phyloP scores from a whole-genome alignment of 2,888 invertebrate genomes.

The Dendrolimus pini region DNA sequence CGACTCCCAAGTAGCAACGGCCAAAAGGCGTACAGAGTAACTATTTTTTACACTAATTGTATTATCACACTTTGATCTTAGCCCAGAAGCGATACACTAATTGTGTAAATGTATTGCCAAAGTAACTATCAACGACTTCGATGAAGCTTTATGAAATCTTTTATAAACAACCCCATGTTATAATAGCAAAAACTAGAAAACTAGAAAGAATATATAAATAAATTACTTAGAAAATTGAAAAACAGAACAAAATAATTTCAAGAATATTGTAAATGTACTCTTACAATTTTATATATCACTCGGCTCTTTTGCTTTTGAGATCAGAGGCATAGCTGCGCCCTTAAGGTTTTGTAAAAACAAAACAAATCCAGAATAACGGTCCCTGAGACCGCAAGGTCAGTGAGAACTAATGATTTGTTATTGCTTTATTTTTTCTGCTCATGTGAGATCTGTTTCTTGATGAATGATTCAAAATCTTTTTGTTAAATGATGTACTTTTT shows the following conservation, averaged over 20 bases:
- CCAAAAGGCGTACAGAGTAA: no score
- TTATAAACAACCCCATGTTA: background rate
- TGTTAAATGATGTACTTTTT: no score
- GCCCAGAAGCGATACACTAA: no score
- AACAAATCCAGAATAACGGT: slow-evolving; percentile 52
- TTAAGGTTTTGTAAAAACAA: slow-evolving; percentile 39
- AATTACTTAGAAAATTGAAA: slow-evolving; percentile 5
- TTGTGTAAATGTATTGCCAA: no score
- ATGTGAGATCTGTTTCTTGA: slow-evolving; percentile 2
- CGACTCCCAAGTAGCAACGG: no score
- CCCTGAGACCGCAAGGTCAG: slow-evolving; percentile 55
- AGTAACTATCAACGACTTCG: slow-evolving; percentile 1
- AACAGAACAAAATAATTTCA: no score
- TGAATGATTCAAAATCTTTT: background rate
- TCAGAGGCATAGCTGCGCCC: slow-evolving; percentile 67
- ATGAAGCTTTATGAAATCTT: background rate
- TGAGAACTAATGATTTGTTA: slow-evolving; percentile 46
- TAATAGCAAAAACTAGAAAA: slow-evolving; percentile 1
- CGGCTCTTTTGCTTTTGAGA: slow-evolving; percentile 60
- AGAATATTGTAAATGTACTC: slow-evolving; percentile 24
- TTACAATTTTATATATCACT: slow-evolving; percentile 43
- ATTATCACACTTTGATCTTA: no score
- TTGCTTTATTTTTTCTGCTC: slow-evolving; percentile 42
- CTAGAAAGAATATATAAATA: background rate
- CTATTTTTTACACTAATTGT: no score